Evolutionary conservation across 2,888 invertebrate species (phyloP).

Genomic region (Stenurella melanura): DNA sequence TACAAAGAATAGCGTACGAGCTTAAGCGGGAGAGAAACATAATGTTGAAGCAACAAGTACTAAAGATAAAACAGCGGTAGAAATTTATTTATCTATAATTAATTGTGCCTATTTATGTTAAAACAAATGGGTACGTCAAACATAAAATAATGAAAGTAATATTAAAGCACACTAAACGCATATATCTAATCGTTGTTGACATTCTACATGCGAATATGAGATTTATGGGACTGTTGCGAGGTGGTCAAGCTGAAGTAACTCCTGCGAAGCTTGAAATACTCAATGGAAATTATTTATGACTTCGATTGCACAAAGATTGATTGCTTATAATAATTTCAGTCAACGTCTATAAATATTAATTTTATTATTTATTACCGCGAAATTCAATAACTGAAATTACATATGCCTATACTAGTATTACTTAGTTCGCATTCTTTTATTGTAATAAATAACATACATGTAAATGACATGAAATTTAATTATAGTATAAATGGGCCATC

Average conservation of each 20-base stretch:
- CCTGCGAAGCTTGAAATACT: conserved; percentile 29
- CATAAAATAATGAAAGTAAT: conserved; percentile 23
- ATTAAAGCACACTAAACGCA: conserved; percentile 14
- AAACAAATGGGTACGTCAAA: conserved; percentile 6
- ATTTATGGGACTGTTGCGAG: conserved; percentile 28
- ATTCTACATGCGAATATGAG: conserved; percentile 33
- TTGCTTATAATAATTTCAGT: conserved; percentile 21
- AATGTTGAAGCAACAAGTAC: neutral
- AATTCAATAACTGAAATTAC: conserved; percentile 19
- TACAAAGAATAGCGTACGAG: neutral
- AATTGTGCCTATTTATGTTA: neutral
- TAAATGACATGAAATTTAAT: conserved; percentile 20
- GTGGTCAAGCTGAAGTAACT: conserved; percentile 32
- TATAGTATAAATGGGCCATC: conserved; percentile 16
- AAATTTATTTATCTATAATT: conserved; percentile 14
- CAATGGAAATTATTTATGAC: conserved; percentile 37
- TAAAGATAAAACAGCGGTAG: neutral
- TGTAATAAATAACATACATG: conserved; percentile 10
- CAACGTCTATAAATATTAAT: conserved; percentile 24
- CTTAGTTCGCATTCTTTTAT: conserved; percentile 7
- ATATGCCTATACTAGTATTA: conserved; percentile 5
- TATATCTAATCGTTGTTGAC: conserved; percentile 33
- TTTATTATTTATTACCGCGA: conserved; percentile 28
- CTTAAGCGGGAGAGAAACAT: neutral
- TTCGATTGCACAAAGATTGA: conserved; percentile 32